Base-by-base conservation (phyloP, 2,888 invertebrate species). In the Branchellion lobata region DNA sequence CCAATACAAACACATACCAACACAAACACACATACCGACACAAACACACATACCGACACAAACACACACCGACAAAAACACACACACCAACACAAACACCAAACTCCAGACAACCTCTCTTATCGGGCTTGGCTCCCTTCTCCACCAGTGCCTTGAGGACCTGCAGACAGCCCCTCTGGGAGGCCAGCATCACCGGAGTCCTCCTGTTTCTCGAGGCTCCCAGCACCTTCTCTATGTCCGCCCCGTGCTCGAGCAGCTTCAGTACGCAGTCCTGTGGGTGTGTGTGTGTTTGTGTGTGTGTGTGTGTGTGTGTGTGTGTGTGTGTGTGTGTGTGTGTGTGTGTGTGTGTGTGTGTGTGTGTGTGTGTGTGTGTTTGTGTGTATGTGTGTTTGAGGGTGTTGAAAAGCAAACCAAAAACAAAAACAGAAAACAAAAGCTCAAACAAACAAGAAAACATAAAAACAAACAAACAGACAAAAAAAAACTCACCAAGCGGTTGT, bases 161-260 rank as follows among this genome's bases (percentile, higher is more conserved):
- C 34, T 86, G 86, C 40, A 89, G 84, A 81, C 88, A 85, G 0
- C 89, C 89, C 71, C 84, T 83, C 79, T 85, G 85, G 21, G 87
- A 85, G 1, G 89, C 89, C 47, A 89, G 82, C 89, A 89, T 89
- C 27, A 89, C 83, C 0, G 89, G 87, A 1, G 88, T 88, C 72
- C 87, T 71, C 82, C 87, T 88, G 82, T 87, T 86, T 80, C 85
- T 86, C 29, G 85, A 84, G 11, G 89, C 87, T 65, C 86, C 86
- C 36, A 88, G 84, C 18, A 84, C 84, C 82, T 86, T 86, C 81
- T 88, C 87, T 0, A 87, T 84, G 84, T 88, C 86, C 0, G 85
- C 87, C 53, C 86, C 87, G 82, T 87, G 84, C 80, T 87, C 84
- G 53, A 88, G 81, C 36, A 89, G 83, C 0, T 86, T 84, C 80